Evolutionary conservation across 2,888 invertebrate genomes (phyloP), one percentile per base, ranked within the genome.

Genomic region (Lasiommata megera): DNA sequence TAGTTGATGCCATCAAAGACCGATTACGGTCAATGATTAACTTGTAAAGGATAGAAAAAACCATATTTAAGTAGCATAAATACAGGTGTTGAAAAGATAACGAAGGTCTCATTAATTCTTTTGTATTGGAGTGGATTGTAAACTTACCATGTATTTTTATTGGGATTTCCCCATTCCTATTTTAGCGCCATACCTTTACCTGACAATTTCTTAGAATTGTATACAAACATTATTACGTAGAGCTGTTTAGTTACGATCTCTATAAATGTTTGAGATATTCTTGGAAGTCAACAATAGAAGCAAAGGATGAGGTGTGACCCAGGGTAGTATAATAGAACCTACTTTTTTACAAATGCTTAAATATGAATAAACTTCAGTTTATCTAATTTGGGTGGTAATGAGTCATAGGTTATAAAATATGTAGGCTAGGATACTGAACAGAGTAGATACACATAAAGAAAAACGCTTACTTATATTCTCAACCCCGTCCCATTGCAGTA

Each of bases 401-500:
- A n/a, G n/a, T n/a, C n/a, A n/a, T n/a, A n/a, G n/a, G n/a, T n/a
- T n/a, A n/a, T n/a, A n/a, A n/a, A n/a, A n/a, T n/a, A n/a, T n/a
- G n/a, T n/a, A n/a, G n/a, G n/a, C n/a, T n/a, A n/a, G n/a, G n/a
- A n/a, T n/a, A n/a, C n/a, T n/a, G n/a, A n/a, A n/a, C n/a, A n/a
- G n/a, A n/a, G n/a, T n/a, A n/a, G n/a, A n/a, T n/a, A n/a, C n/a
- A n/a, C n/a, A 23, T 2, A 23, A 2, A 23, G 3, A 23, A 2
- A 23, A 5, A 23, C 23, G 57, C 92, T 93, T 86, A 96, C 95
- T 93, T 65, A 95, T 95, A 75, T 95, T 94, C 55, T 92, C 88
- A 1, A 96, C 92, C 9, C 94, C 94, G 52, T 93, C 91, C 97
- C 96, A 97, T 72, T 97, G 97, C 11, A 95, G 82, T 64, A 96